Conservation (phyloP, 2,797 vertebrate genomes). For the Labeo calbasu region DNA sequence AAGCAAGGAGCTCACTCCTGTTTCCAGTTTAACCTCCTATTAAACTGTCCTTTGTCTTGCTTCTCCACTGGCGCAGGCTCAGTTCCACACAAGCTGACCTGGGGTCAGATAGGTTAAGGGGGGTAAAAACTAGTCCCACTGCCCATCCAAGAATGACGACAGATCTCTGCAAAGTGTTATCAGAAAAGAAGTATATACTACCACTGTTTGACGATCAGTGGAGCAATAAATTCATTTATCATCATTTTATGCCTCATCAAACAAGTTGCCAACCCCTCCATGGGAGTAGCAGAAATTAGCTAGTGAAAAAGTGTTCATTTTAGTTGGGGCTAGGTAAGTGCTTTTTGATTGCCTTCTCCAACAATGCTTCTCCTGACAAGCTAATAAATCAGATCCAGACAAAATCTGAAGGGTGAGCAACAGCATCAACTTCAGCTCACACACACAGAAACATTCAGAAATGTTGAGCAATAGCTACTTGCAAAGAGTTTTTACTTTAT, state of each 20-base stretch:
- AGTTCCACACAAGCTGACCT: slow-evolving; percentile 75
- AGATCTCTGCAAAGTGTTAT: slow-evolving; percentile 74
- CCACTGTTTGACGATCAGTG: slow-evolving; percentile 93
- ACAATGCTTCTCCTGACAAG: slow-evolving; percentile 98
- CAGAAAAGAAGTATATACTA: slow-evolving; percentile 86
- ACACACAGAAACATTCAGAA: slow-evolving; percentile 72
- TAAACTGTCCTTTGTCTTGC: slow-evolving; percentile 83
- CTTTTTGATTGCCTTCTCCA: slow-evolving; percentile 99
- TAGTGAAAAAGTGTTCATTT: slow-evolving; percentile 97
- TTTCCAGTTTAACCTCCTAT: slow-evolving; percentile 82
- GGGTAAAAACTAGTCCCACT: slow-evolving; percentile 66
- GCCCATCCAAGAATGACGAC: slow-evolving; percentile 64
- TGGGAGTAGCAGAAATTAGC: slow-evolving; percentile 99
- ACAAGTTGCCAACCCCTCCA: slow-evolving; percentile 97
- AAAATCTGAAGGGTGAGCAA: slow-evolving; percentile 86
- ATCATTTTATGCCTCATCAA: slow-evolving; percentile 99
- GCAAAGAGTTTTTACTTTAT: slow-evolving; percentile 35
- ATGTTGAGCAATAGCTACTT: slow-evolving; percentile 68
- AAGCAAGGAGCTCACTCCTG: slow-evolving; percentile 77
- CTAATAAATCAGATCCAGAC: slow-evolving; percentile 97
- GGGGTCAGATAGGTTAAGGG: slow-evolving; percentile 83
- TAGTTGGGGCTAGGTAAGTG: slow-evolving; percentile 98
- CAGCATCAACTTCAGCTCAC: slow-evolving; percentile 77
- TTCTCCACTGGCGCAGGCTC: slow-evolving; percentile 73
- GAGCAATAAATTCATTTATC: slow-evolving; percentile 99